These are phyloP conservation scores for Monochamus saltuarius DNA, from an alignment of 1,140 invertebrate species.

Conservation along the genomic window DNA sequence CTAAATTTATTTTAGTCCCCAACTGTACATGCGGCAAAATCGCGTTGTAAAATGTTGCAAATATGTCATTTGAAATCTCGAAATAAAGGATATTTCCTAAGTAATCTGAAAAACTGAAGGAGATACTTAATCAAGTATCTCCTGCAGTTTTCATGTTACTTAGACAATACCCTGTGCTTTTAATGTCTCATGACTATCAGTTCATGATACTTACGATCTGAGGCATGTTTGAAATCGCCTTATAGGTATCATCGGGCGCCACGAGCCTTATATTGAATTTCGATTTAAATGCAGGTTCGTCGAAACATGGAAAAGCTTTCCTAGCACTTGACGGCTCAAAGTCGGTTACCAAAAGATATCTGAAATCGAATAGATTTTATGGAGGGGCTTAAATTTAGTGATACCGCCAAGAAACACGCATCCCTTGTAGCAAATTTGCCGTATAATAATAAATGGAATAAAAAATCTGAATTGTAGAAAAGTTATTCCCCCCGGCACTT, in stretches of 20 bases:
- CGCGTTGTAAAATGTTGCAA: too few species aligned
- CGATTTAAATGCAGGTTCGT: slow-evolving; percentile 88
- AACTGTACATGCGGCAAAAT: too few species aligned
- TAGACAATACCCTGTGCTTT: too few species aligned
- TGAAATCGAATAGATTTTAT: slow-evolving; percentile 5
- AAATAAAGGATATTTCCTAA: too few species aligned
- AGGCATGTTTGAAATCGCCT: slow-evolving; percentile 78
- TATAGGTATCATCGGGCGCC: slow-evolving; percentile 62
- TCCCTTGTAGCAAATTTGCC: neutral
- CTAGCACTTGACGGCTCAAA: slow-evolving; percentile 85
- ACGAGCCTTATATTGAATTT: slow-evolving; percentile 72
- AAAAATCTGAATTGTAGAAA: neutral
- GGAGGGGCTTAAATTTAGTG: neutral
- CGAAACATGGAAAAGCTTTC: slow-evolving; percentile 90
- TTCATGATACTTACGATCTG: slow-evolving; percentile 26
- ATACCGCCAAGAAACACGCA: neutral
- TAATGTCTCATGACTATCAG: too few species aligned
- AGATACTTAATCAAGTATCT: too few species aligned
- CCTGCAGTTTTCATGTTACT: too few species aligned
- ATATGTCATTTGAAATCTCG: too few species aligned
- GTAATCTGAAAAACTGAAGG: too few species aligned
- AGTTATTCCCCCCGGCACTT: neutral
- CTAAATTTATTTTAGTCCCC: too few species aligned
- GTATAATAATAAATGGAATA: neutral
- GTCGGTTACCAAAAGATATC: slow-evolving; percentile 78